phyloP scores from a whole-genome alignment of 2,797 vertebrate species.

The Sphenodon punctatus region DNA sequence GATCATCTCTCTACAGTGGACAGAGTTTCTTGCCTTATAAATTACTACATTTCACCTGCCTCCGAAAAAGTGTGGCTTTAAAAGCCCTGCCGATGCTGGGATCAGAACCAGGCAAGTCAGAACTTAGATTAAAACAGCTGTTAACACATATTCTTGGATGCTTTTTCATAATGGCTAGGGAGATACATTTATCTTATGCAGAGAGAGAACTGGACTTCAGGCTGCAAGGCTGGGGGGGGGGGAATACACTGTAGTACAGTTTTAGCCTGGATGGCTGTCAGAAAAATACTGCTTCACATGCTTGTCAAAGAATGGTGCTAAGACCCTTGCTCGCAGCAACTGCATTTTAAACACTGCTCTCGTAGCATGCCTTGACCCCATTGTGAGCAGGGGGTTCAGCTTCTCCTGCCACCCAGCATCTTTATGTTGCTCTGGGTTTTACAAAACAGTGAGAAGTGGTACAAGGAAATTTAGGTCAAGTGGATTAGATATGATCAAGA shows the following conservation, averaged over 20 bases:
- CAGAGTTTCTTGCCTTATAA: accelerated
- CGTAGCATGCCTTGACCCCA: background rate
- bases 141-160: too few relatives aligned
- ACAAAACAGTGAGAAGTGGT: conserved; percentile 43
- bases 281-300: background rate
- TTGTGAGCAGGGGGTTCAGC: conserved; percentile 3
- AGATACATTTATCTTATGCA: background rate
- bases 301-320: background rate
- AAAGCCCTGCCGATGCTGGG: background rate
- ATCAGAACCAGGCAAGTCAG: accelerated
- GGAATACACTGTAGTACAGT: background rate
- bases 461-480: conserved; percentile 58
- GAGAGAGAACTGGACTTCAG: background rate
- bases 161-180: background rate
- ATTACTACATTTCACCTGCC: background rate
- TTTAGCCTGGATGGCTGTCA: background rate
- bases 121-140: too few relatives aligned
- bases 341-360: background rate
- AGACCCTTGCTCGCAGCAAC: background rate
- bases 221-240: too few relatives aligned
- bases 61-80: accelerated
- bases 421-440: conserved; percentile 55
- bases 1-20: background rate
- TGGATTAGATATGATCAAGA: conserved; percentile 60
- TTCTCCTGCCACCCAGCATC: conserved; percentile 40